These are phyloP conservation scores for Escarpia spicata DNA, from an alignment of 2,888 invertebrate species.

Conservation along the genomic window DNA sequence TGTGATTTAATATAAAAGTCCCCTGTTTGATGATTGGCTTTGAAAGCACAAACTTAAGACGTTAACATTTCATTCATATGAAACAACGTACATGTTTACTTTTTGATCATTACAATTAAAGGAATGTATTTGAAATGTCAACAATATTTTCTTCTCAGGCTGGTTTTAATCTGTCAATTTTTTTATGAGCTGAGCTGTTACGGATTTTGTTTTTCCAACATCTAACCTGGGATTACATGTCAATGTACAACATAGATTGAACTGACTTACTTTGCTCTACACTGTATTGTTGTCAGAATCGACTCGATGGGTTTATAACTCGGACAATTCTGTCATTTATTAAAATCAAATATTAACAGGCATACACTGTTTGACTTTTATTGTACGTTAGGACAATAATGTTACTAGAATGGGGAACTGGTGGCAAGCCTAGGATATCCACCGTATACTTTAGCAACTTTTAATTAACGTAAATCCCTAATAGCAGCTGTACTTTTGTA, in stretches of 20 bases:
- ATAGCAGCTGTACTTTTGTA: too few species aligned
- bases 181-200: not conserved
- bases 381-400: not conserved
- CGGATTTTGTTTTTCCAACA: not conserved
- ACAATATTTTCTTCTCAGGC: not conserved
- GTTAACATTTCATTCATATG: not conserved
- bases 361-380: not conserved
- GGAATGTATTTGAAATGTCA: not conserved
- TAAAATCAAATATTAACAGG: not conserved
- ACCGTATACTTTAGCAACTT: too few species aligned
- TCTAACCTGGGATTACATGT: not conserved
- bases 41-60: not conserved
- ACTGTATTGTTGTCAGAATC: not conserved
- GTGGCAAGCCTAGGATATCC: too few species aligned
- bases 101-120: not conserved
- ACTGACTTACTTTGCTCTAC: not conserved
- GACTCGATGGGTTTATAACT: not conserved
- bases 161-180: not conserved
- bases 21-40: not conserved
- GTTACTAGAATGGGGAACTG: too few species aligned
- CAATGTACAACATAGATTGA: not conserved
- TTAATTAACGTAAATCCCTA: too few species aligned
- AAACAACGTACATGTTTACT: not conserved
- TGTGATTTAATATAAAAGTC: constrained; percentile 11
- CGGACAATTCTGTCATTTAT: not conserved